Evolutionary conservation across 2,797 vertebrate genomes (phyloP).

Genomic region (Paramormyrops hopkinsi): DNA sequence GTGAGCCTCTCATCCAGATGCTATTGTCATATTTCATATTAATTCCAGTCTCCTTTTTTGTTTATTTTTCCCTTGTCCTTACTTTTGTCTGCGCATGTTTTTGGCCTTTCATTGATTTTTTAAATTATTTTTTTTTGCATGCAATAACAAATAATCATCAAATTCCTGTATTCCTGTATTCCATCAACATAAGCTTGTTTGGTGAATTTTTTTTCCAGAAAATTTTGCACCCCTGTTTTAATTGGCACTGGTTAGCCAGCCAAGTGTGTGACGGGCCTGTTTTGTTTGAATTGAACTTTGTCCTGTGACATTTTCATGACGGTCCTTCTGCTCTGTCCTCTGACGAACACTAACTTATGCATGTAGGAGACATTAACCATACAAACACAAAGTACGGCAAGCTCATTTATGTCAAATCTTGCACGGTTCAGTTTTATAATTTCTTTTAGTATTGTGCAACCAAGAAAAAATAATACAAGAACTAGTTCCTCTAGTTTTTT

Average conservation of each 20-base stretch:
- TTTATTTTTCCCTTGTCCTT: not conserved
- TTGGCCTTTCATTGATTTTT: not conserved
- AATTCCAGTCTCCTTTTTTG: not conserved
- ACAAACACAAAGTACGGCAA: not conserved
- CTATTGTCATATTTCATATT: not conserved
- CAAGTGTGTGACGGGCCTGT: not conserved
- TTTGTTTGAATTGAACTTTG: not conserved
- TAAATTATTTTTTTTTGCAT: not conserved
- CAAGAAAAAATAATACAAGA: not conserved
- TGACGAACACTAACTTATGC: not conserved
- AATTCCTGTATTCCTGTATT: not conserved
- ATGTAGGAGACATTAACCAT: not conserved
- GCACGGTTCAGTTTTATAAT: not conserved
- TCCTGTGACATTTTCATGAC: not conserved
- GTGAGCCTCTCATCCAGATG: constrained; percentile 46
- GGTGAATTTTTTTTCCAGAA: not conserved
- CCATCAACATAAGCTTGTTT: not conserved
- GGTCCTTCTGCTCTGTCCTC: not conserved
- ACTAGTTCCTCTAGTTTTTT: not conserved
- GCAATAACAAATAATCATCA: not conserved
- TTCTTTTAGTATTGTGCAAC: not conserved
- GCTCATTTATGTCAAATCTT: not conserved
- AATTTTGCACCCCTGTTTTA: not conserved
- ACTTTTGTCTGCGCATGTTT: not conserved
- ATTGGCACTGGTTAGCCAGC: not conserved